Evolutionary conservation across 1,140 invertebrate species (phyloP).

Genomic region (Lycorma delicatula): DNA sequence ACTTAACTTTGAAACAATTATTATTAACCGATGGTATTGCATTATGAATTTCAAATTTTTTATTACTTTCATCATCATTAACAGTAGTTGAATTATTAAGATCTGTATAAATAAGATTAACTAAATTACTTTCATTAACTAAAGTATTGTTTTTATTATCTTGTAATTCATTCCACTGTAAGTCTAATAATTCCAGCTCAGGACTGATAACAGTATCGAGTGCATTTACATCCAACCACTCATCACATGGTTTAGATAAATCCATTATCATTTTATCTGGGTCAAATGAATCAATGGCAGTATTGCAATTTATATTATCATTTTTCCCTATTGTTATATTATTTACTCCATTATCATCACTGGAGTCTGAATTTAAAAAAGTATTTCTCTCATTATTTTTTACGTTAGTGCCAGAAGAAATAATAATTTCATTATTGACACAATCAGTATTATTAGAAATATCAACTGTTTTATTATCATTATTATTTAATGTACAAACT

Average conservation of each 20-base stretch:
- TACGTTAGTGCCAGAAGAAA: no score
- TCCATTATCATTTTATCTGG: conserved; percentile 16
- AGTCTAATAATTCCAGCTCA: conserved; percentile 20
- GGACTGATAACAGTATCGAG: conserved; percentile 17
- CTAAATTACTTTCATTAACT: neutral
- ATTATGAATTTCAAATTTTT: neutral
- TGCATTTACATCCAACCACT: conserved; percentile 3
- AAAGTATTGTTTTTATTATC: neutral
- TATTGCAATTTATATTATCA: no score
- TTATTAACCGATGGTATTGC: no score
- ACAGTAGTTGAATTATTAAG: neutral
- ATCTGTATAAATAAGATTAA: neutral
- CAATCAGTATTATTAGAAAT: no score
- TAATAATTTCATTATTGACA: no score
- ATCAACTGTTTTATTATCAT: no score
- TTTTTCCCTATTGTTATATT: no score
- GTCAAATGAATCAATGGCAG: neutral
- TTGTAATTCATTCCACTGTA: conserved; percentile 15
- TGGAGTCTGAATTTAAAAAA: no score
- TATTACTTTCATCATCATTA: neutral
- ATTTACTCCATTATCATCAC: no score
- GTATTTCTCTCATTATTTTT: no score
- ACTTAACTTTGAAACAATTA: neutral
- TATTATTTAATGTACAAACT: no score
- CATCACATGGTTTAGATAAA: conserved; percentile 7